Percentiles rank a stretch among this genome's conserved stretches.
phyloP scores from a whole-genome alignment of 2,888 invertebrate genomes.

The Tiliacea aurago region DNA sequence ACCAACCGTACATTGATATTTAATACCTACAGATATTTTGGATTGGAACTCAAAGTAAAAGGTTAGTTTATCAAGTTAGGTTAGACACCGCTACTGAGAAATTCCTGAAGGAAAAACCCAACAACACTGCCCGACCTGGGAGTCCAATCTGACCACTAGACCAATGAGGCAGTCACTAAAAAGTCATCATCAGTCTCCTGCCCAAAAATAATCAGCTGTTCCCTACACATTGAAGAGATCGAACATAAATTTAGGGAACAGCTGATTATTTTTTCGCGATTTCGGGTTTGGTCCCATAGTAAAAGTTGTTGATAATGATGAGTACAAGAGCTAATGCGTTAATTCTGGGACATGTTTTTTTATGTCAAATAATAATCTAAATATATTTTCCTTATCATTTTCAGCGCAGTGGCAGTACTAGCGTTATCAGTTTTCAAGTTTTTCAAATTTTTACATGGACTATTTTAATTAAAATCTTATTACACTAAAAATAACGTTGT shows the following conservation, averaged over 20 bases:
- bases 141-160: not conserved
- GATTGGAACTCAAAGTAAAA: no score
- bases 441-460: not conserved
- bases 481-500: not conserved
- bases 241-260: no score
- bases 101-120: not conserved
- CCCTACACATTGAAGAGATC: no score
- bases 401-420: not conserved
- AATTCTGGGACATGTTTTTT: no score
- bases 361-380: not conserved
- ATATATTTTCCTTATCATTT: not conserved
- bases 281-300: no score
- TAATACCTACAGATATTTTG: no score
- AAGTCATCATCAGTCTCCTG: not conserved
- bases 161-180: not conserved
- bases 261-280: no score
- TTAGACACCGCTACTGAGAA: not conserved
- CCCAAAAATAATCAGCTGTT: no score
- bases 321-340: no score
- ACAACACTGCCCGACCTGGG: not conserved
- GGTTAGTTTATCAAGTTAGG: no score
- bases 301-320: no score
- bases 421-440: not conserved
- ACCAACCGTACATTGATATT: no score
- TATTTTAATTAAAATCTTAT: not conserved